These are phyloP conservation scores for Dioctria linearis DNA, from an alignment of 2,888 invertebrate species.

Conservation along the genomic window DNA sequence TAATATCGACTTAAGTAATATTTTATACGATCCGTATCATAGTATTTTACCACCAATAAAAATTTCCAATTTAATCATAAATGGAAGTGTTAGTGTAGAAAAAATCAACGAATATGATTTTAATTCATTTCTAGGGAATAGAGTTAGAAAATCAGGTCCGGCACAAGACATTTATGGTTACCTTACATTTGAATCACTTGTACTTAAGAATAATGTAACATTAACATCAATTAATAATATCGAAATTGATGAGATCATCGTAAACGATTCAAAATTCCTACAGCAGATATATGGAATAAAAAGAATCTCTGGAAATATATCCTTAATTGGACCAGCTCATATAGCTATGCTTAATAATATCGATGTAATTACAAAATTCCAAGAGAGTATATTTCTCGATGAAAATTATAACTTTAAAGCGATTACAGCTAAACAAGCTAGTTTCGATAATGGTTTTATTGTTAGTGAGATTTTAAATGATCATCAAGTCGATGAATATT, in stretches of 20 bases:
- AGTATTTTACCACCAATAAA: background rate
- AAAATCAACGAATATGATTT: background rate
- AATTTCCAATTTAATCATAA: background rate
- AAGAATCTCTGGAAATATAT: conserved; percentile 11
- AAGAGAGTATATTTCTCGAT: background rate
- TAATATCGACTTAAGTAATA: background rate
- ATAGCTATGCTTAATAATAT: conserved; percentile 3
- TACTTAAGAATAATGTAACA: background rate
- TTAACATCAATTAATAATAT: conserved; percentile 33
- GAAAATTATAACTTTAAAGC: background rate
- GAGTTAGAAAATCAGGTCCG: background rate
- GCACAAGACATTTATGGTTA: conserved; percentile 24
- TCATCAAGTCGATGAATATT: background rate
- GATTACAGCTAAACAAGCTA: background rate
- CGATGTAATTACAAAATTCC: background rate
- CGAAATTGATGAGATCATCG: background rate
- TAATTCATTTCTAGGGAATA: background rate
- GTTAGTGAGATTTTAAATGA: background rate
- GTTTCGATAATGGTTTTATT: background rate
- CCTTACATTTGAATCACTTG: conserved; percentile 16
- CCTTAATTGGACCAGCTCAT: conserved; percentile 17
- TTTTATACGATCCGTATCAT: background rate
- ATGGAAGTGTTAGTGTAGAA: background rate
- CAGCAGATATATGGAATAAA: conserved; percentile 15
- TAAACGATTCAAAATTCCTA: background rate